Evolutionary conservation across 2,888 invertebrate species (phyloP).

Genomic region (Ornithoptera priamus): DNA sequence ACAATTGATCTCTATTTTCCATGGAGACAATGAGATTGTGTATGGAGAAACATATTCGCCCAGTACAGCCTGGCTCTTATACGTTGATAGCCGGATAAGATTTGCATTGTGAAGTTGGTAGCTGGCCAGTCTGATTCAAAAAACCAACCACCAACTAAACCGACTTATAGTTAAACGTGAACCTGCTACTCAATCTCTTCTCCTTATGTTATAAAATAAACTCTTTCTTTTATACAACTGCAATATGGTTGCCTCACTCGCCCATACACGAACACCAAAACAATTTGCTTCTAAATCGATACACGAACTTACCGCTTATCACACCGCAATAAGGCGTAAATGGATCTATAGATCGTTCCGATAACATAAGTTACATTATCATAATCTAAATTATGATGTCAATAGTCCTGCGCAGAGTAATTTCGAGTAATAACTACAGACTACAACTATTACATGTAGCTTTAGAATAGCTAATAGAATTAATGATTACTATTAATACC

Average conservation of each 20-base stretch:
- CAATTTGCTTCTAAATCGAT: slow-evolving; percentile 35
- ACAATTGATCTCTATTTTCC: too few relatives aligned
- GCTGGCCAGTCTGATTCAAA: too few relatives aligned
- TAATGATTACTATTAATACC: neutral
- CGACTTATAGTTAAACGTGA: too few relatives aligned
- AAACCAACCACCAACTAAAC: too few relatives aligned
- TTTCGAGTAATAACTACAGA: slow-evolving; percentile 26
- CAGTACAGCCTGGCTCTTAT: too few relatives aligned
- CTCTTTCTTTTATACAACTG: neutral
- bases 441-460: slow-evolving; percentile 15
- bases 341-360: slow-evolving; percentile 29
- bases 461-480: slow-evolving; percentile 3
- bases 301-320: slow-evolving; percentile 38
- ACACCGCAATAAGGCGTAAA: slow-evolving; percentile 37
- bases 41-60: too few relatives aligned
- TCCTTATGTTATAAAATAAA: neutral
- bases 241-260: slow-evolving; percentile 40
- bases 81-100: too few relatives aligned
- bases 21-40: too few relatives aligned
- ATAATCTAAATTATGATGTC: slow-evolving; percentile 63
- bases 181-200: too few relatives aligned
- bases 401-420: slow-evolving; percentile 39
- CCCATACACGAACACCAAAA: slow-evolving; percentile 40
- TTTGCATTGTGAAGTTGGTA: too few relatives aligned
- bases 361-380: slow-evolving; percentile 38